Percentiles rank a stretch among this genome's conserved stretches.
Evolutionary conservation across 2,113 vertebrate genomes (phyloP).

Genomic region (Poicephalus meyeri): DNA sequence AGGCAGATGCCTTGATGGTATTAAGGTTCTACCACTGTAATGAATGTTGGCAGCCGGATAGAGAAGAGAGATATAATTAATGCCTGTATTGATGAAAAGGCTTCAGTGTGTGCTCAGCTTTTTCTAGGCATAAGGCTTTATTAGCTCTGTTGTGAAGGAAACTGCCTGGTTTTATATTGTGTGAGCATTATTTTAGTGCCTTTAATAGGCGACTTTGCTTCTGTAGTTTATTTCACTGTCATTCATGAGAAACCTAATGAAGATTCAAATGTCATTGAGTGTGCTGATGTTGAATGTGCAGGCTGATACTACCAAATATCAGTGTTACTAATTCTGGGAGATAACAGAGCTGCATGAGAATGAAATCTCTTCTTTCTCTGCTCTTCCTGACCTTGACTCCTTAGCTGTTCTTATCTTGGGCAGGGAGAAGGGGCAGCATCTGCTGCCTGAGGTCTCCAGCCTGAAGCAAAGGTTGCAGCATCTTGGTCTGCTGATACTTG

Average conservation of each 20-base stretch:
- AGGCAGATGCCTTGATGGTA: constrained; percentile 15
- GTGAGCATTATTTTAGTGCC: not conserved
- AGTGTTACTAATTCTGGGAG: not conserved
- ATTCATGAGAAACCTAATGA: not conserved
- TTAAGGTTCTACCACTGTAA: constrained; percentile 3
- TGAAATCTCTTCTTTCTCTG: not conserved
- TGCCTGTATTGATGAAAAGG: constrained; percentile 13
- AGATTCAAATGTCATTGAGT: not conserved
- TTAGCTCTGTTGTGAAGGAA: not conserved
- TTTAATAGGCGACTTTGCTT: not conserved
- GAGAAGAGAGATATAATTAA: constrained; percentile 30
- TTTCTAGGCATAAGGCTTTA: not conserved
- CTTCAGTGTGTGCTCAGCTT: not conserved
- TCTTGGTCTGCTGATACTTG: not conserved
- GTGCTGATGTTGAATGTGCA: not conserved
- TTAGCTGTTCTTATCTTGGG: not conserved
- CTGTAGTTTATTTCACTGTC: not conserved
- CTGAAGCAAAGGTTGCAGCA: not conserved
- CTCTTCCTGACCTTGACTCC: not conserved
- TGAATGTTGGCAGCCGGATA: not conserved
- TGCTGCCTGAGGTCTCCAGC: not conserved
- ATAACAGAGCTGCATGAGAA: not conserved
- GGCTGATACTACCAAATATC: not conserved
- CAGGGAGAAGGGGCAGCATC: not conserved
- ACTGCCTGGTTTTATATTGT: not conserved